Conservation (phyloP, 1,140 invertebrate genomes). For the Drosophila saltans region DNA sequence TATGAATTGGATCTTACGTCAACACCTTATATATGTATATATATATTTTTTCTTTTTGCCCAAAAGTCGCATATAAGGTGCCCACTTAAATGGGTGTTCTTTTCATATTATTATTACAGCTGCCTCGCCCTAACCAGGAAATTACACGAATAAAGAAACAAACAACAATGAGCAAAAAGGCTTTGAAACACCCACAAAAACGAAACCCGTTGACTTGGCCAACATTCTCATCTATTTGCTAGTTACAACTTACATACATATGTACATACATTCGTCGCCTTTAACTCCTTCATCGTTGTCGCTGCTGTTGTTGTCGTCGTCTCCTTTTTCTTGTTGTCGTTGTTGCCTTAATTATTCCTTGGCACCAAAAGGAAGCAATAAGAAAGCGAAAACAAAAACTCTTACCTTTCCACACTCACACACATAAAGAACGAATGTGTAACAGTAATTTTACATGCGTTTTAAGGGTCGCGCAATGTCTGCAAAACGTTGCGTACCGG, state of each 20-base stretch:
- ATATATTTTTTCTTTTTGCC: background rate
- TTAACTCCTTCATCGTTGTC: background rate
- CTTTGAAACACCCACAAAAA: constrained; percentile 4
- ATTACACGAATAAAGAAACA: constrained; percentile 28
- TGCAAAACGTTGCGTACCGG: background rate
- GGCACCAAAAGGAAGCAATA: background rate
- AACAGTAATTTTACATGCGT: constrained; percentile 4
- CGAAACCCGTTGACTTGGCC: background rate
- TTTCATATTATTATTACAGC: constrained; percentile 39
- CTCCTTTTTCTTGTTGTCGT: background rate
- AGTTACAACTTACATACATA: constrained; percentile 8
- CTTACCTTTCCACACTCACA: background rate
- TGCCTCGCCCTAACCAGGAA: constrained; percentile 20
- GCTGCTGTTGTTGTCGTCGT: background rate
- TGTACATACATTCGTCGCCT: background rate
- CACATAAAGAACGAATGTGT: background rate
- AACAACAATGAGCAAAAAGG: constrained; percentile 36
- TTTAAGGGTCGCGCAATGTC: constrained; percentile 10
- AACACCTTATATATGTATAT: background rate
- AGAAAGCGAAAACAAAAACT: constrained; percentile 2
- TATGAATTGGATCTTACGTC: background rate
- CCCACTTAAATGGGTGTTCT: constrained; percentile 17
- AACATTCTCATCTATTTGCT: constrained; percentile 3
- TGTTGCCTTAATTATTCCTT: constrained; percentile 10
- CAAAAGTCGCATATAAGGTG: constrained; percentile 7